Base-by-base conservation (phyloP, 1,140 invertebrate genomes). In the Cydia amplana region DNA sequence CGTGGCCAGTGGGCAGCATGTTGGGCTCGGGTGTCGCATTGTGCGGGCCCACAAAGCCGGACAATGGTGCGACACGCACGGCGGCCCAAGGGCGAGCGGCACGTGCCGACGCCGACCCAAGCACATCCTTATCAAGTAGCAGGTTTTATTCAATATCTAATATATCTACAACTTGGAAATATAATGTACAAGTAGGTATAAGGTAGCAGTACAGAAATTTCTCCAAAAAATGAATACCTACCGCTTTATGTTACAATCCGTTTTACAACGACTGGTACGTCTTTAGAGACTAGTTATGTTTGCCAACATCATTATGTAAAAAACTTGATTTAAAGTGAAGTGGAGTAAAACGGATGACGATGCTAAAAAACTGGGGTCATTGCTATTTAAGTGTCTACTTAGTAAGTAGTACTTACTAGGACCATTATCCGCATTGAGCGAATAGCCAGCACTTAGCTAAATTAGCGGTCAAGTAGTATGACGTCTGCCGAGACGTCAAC, bases 51-150 rank as follows among this genome's bases (percentile, higher is more conserved):
- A 40, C 65, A 60, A 55, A 18, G 65, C 65, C 65, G 25, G 28
- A 70, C 65, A 70, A 70, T 70, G 65, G 16, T 32, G 64, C 64
- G 64, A 70, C 65, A 70, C 65, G 65, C 65, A 70, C 65, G 28
- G 10, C 65, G 65, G 16, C 65, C 65, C 65, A 70, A 70, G 65
- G 65, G 65, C 65, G 18, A 32, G 65, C 65, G 64, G 32, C 65
- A 70, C 65, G 65, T 70, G 65, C 65, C 64, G 64, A 67, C 28
- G 51, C 51, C 51, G 51, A 55, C 51, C 55, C 9, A 23, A 3
- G 7, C 65, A 36, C 65, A 70, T 36, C 65, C 65, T 36, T 70
- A 43, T 70, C n/a, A 2, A 70, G 7, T 20, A 4, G 55, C 55
- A 60, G 55, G 20, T 60, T 23, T 23, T 23, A 7, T 7, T 1